phyloP scores from a whole-genome alignment of 2,113 vertebrate genomes.

The Donacobius atricapilla region DNA sequence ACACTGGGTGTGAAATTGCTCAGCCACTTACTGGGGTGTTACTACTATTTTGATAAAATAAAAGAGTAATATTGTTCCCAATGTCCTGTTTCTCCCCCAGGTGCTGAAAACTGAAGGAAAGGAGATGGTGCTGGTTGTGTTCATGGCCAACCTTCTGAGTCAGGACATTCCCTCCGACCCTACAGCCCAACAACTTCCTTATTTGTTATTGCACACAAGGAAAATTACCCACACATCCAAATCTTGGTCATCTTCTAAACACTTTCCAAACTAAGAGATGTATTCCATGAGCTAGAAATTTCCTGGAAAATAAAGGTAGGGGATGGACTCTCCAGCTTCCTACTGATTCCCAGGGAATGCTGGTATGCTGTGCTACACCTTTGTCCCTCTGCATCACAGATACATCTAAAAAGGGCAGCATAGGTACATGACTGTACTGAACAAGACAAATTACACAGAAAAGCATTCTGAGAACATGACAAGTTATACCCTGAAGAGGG shows the following conservation, averaged over 20 bases:
- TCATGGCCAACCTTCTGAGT: neutral
- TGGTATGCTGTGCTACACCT: rapidly evolving
- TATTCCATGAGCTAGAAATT: neutral
- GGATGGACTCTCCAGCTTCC: neutral
- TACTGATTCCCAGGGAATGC: neutral
- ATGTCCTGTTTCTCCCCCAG: neutral
- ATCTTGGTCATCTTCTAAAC: neutral
- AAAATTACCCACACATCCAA: neutral
- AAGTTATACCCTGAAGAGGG: neutral
- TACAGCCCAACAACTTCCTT: neutral
- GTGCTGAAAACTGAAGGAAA: neutral
- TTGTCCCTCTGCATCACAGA: neutral
- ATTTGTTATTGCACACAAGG: neutral
- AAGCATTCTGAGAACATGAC: neutral
- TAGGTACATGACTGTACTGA: neutral
- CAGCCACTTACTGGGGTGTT: neutral
- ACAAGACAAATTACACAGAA: neutral
- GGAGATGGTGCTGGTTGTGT: neutral
- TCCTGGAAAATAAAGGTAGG: neutral
- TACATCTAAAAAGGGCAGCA: neutral
- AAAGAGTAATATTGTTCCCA: neutral
- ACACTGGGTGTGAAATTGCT: neutral
- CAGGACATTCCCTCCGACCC: neutral
- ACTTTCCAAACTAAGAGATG: neutral
- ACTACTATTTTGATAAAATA: neutral